Percentiles rank a stretch among this genome's conserved stretches.
These are phyloP conservation scores for Sternotherus odoratus DNA, from an alignment of 2,797 vertebrate genomes.

Conservation along the genomic window DNA sequence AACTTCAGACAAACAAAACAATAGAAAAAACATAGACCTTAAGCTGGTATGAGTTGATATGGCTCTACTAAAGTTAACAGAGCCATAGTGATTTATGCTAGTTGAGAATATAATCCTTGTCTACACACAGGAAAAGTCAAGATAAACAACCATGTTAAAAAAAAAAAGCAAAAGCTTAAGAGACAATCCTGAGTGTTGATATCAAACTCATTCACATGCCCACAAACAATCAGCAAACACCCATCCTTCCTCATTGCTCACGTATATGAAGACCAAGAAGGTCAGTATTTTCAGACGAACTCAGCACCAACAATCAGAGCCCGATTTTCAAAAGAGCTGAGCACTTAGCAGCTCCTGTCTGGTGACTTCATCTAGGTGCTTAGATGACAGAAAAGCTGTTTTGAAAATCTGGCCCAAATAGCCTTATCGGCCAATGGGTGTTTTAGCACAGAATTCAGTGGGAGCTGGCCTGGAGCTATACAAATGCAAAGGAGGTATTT, in stretches of 20 bases:
- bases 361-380: background rate
- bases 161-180: background rate
- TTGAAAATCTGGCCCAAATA: background rate
- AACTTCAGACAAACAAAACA: background rate
- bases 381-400: background rate
- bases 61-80: background rate
- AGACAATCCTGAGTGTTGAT: background rate
- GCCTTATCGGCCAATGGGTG: background rate
- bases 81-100: rapidly evolving
- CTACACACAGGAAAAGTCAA: background rate
- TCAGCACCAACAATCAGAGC: background rate
- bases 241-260: background rate
- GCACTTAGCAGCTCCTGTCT: background rate
- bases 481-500: background rate
- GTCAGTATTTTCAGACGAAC: background rate
- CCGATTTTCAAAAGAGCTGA: background rate
- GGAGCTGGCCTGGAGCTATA: background rate
- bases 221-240: background rate
- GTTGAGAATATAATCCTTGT: background rate
- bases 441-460: background rate
- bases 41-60: rapidly evolving
- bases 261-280: background rate
- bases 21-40: background rate
- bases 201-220: background rate
- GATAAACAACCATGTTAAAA: background rate